A percentile compares a stretch with the other conserved stretches of the same genome.
These are phyloP conservation scores for Procambarus clarkii DNA, from an alignment of 1,140 invertebrate species.

Conservation along the genomic window DNA sequence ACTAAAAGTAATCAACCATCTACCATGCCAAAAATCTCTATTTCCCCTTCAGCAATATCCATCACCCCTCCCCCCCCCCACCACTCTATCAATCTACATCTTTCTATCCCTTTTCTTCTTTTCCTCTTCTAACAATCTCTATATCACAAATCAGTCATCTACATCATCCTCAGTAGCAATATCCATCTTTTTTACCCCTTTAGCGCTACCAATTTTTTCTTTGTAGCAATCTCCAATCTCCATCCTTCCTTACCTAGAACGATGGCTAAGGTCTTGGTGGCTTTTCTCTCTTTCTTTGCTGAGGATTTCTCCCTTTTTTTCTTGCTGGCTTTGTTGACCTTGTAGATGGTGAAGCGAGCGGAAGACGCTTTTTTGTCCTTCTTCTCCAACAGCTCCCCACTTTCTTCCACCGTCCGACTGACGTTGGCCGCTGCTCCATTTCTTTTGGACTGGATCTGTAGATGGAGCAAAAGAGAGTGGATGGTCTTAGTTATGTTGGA, in stretches of 20 bases:
- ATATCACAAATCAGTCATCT: no score
- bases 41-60: no score
- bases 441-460: constrained; percentile 79
- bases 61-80: no score
- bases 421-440: constrained; percentile 73
- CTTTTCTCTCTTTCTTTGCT: constrained; percentile 96
- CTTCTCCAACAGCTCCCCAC: constrained; percentile 67
- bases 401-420: constrained; percentile 44
- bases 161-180: no score
- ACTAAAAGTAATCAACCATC: no score
- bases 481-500: not conserved
- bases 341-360: constrained; percentile 90
- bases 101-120: not conserved
- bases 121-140: no score
- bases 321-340: constrained; percentile 94
- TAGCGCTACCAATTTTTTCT: no score
- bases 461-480: not conserved
- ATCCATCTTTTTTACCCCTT: no score
- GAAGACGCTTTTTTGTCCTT: constrained; percentile 74
- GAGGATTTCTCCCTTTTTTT: constrained; percentile 96
- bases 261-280: constrained; percentile 99
- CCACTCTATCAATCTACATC: no score
- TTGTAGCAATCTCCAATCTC: not conserved
- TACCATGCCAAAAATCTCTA: no score
- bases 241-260: constrained; percentile 93